Percentiles rank a stretch among this genome's conserved stretches.
Conservation (phyloP, 2,797 vertebrate genomes). For the Trachops cirrhosus region DNA sequence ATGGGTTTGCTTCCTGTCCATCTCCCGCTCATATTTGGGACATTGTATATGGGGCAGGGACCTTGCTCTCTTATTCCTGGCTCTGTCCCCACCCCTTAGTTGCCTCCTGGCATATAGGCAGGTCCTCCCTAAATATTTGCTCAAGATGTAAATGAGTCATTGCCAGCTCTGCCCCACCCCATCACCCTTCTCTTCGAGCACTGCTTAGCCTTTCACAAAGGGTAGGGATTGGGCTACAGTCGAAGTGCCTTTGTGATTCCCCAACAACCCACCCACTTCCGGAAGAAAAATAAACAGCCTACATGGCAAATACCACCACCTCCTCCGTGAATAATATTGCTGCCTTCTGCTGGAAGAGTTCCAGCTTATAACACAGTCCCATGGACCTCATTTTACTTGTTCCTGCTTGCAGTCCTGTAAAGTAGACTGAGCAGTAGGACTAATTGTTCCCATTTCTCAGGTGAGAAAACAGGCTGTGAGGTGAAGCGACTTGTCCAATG, state of each 20-base stretch:
- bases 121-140: background rate
- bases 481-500: background rate
- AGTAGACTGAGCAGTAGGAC: background rate
- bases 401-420: background rate
- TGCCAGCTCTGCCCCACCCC: background rate
- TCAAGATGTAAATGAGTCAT: background rate
- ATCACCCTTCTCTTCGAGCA: no score
- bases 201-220: background rate
- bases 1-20: background rate
- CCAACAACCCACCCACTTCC: background rate
- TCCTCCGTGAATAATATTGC: background rate
- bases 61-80: fast-evolving
- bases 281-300: background rate
- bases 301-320: background rate
- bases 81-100: background rate
- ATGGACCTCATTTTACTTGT: background rate
- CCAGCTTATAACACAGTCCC: background rate
- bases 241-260: background rate
- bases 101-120: background rate
- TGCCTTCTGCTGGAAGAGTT: background rate
- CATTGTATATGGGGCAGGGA: background rate
- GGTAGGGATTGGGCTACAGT: background rate
- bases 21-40: background rate
- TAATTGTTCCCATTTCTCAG: background rate
- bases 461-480: background rate